Conservation (phyloP, 2,797 vertebrate genomes). For the Taenioides sp. region DNA sequence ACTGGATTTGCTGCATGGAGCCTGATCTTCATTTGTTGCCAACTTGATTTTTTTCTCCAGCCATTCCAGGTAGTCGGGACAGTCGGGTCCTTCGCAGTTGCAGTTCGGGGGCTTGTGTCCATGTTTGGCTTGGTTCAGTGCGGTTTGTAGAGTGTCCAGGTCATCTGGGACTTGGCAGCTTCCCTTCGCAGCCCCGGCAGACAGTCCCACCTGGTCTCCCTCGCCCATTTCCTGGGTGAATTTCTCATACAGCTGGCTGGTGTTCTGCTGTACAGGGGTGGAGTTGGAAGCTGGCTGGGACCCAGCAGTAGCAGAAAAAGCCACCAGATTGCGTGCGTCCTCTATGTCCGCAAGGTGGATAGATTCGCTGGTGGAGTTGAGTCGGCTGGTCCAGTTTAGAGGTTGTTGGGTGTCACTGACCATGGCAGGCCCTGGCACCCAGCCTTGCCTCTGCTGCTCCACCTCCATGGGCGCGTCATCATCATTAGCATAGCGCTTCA, state of each 20-base stretch:
- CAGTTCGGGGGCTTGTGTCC: slow-evolving; percentile 96
- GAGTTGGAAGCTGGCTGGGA: slow-evolving; percentile 83
- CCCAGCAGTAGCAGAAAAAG: slow-evolving; percentile 89
- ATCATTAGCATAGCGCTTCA: slow-evolving; percentile 74
- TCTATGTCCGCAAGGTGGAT: slow-evolving; percentile 82
- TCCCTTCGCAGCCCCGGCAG: slow-evolving; percentile 53
- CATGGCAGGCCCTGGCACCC: slow-evolving; percentile 69
- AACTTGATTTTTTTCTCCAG: slow-evolving; percentile 94
- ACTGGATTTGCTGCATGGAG: slow-evolving; percentile 61
- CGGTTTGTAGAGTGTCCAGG: slow-evolving; percentile 85
- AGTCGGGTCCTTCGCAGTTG: slow-evolving; percentile 95
- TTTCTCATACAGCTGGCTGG: slow-evolving; percentile 86
- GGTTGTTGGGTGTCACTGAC: slow-evolving; percentile 65
- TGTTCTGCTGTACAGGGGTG: slow-evolving; percentile 65
- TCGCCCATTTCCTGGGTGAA: slow-evolving; percentile 88
- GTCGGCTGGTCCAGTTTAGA: slow-evolving; percentile 62
- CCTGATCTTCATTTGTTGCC: slow-evolving; percentile 73
- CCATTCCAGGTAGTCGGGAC: slow-evolving; percentile 98
- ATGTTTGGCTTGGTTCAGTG: slow-evolving; percentile 89
- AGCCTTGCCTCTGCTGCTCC: slow-evolving; percentile 66
- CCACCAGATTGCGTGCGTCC: slow-evolving; percentile 91
- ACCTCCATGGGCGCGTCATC: slow-evolving; percentile 68
- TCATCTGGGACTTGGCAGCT: slow-evolving; percentile 77
- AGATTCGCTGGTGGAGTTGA: slow-evolving; percentile 48
- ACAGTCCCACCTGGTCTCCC: slow-evolving; percentile 45